These are phyloP conservation scores for Macropus fuliginosus DNA, from an alignment of 2,797 vertebrate species.

Conservation along the genomic window DNA sequence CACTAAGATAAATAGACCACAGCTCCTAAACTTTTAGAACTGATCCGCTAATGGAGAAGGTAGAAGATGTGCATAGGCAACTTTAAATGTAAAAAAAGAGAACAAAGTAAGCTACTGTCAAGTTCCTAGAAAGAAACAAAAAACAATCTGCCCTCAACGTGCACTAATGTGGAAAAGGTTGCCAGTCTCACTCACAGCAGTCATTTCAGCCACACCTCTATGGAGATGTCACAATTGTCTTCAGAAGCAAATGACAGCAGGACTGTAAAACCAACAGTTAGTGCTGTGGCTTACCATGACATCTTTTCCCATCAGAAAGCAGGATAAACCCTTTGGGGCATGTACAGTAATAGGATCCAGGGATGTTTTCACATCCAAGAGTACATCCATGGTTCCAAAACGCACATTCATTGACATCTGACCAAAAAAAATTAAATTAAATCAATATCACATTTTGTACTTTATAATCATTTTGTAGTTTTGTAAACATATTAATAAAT, in stretches of 20 bases:
- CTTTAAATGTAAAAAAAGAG: background rate
- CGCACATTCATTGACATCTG: constrained; percentile 96
- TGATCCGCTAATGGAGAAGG: background rate
- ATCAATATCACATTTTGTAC: background rate
- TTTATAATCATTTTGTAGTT: background rate
- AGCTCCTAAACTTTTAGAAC: background rate
- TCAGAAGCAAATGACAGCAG: background rate
- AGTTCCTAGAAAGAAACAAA: background rate
- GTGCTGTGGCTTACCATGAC: constrained; percentile 87
- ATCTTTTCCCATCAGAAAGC: constrained; percentile 92
- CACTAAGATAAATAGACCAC: background rate
- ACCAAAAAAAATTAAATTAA: constrained; percentile 22
- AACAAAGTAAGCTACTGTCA: background rate
- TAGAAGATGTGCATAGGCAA: background rate
- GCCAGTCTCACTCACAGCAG: background rate
- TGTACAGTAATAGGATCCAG: constrained; percentile 96
- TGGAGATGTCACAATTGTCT: background rate
- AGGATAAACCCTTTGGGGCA: constrained; percentile 92
- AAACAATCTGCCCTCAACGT: background rate
- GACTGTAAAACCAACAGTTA: background rate
- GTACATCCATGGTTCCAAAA: constrained; percentile 96
- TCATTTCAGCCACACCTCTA: background rate
- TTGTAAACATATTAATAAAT: background rate
- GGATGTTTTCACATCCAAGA: constrained; percentile 94
- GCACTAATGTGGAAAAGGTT: background rate